Evolutionary conservation across 2,888 invertebrate genomes (phyloP), one percentile per base, ranked within the genome.

Genomic region (Atrina japonica): DNA sequence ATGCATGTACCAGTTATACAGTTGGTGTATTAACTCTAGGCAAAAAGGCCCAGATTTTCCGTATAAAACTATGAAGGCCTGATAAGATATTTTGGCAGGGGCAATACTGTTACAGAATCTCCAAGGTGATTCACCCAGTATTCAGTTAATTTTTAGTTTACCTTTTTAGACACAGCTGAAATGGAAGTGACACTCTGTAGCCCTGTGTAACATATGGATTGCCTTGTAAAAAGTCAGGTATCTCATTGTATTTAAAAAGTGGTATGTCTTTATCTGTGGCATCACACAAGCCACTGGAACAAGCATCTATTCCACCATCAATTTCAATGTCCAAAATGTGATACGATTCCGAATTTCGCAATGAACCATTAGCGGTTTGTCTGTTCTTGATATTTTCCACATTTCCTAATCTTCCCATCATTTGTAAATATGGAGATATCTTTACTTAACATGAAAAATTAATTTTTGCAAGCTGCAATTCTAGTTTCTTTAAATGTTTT

Each of bases 131-230:
- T 41, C 16, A 41, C 41, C 9, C 41, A 11, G 41, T 11, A 9
- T 41, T 49, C 18, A 49, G 14, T 16, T n/a, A n/a, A n/a, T n/a
- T n/a, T 55, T 55, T 29, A 14, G 9, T 21, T 40, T 83, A 96
- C 96, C 96, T 97, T 92, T 96, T 96, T 90, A 89, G 64, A 76
- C 89, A 90, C 27, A 84, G 70, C 40, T 76, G 82, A 50, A 88
- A 83, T 21, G 89, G 86, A 7, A 90, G 81, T 55, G 83, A 93
- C 83, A 95, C 95, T 85, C 97, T 93, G 90, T 97, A 97, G 14
- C 97, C 97, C 80, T 94, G 93, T 73, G 94, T 93, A 80, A 97
- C 96, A 88, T 93, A 97, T 3, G 95, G 95, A 91, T 97, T 97
- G 86, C 95, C 95, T 90, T 95, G 94, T 68, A 97, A 92, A 91